Percentiles rank a stretch among this genome's conserved stretches.
Evolutionary conservation across 2,797 vertebrate genomes (phyloP).

Genomic region (Hypotaenidia okinawae): DNA sequence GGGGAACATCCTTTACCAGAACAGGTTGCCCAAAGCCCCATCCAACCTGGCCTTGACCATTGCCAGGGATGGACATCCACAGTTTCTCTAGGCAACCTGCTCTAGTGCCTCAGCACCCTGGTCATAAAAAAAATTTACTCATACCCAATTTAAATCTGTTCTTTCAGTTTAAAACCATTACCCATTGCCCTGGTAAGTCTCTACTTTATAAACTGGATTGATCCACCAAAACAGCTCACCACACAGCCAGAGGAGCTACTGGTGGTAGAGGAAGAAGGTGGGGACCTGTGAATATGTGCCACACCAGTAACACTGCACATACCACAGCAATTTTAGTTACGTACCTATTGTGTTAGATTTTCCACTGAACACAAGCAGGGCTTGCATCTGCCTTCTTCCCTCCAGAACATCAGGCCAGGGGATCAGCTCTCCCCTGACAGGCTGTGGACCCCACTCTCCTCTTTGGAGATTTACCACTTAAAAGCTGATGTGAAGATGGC

Average conservation of each 20-base stretch:
- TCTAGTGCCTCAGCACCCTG: fast-evolving
- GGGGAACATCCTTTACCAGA: background rate
- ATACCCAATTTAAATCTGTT: background rate
- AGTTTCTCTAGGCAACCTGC: background rate
- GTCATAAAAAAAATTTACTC: fast-evolving
- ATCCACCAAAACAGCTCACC: background rate
- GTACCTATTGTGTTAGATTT: background rate
- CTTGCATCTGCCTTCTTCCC: background rate
- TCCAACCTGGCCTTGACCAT: fast-evolving
- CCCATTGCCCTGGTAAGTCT: no score
- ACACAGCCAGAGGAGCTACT: background rate
- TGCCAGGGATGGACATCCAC: background rate
- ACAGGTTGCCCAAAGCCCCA: fast-evolving
- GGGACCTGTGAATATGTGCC: fast-evolving
- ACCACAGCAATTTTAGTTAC: background rate
- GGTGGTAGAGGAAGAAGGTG: fast-evolving
- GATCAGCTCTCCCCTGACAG: background rate
- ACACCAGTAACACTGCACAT: fast-evolving
- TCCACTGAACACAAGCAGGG: fast-evolving
- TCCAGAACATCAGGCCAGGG: fast-evolving
- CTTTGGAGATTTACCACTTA: fast-evolving
- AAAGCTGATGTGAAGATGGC: fast-evolving
- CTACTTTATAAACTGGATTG: no score
- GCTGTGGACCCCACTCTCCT: fast-evolving
- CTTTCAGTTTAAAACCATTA: background rate